Conservation (phyloP, 2,113 vertebrate genomes). For the Chlamydotis undulata region DNA sequence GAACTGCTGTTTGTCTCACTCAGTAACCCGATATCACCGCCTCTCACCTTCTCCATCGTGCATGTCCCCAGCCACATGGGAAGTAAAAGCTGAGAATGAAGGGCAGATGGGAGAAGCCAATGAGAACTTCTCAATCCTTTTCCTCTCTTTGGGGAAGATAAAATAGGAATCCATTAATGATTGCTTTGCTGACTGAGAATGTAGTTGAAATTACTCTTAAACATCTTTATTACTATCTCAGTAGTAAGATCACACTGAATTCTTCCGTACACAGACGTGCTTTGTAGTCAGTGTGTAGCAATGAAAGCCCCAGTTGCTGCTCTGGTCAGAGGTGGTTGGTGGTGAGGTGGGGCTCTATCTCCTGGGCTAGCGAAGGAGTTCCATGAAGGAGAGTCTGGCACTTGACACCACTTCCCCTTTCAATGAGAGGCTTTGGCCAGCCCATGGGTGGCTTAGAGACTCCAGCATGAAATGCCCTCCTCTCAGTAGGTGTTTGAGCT, state of each 20-base stretch:
- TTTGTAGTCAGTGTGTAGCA: conserved; percentile 80
- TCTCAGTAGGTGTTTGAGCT: conserved; percentile 69
- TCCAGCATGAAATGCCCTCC: conserved; percentile 71
- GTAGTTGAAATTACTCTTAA: conserved; percentile 79
- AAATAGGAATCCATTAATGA: conserved; percentile 81
- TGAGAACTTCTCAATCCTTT: conserved; percentile 78
- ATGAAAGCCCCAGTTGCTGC: conserved; percentile 67
- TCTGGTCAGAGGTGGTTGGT: conserved; percentile 66
- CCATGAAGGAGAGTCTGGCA: conserved; percentile 62
- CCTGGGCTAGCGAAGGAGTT: conserved; percentile 61
- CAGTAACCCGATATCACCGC: conserved; percentile 74
- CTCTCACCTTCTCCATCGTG: conserved; percentile 80
- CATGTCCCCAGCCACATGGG: conserved; percentile 79
- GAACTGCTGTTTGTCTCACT: conserved; percentile 80
- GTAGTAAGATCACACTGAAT: conserved; percentile 81
- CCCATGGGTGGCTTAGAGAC: conserved; percentile 55
- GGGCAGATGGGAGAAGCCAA: conserved; percentile 79
- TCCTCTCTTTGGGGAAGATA: conserved; percentile 76
- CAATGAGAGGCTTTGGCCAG: conserved; percentile 52
- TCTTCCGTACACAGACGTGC: conserved; percentile 76
- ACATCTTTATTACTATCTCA: conserved; percentile 80
- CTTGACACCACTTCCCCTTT: conserved; percentile 61
- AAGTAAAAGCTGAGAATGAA: conserved; percentile 74
- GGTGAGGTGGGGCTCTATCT: conserved; percentile 49
- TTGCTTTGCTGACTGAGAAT: conserved; percentile 86